Evolutionary conservation across 92 coral and sea anemone genomes (phyloP).

Genomic region (Palythoa caribaeorum): DNA sequence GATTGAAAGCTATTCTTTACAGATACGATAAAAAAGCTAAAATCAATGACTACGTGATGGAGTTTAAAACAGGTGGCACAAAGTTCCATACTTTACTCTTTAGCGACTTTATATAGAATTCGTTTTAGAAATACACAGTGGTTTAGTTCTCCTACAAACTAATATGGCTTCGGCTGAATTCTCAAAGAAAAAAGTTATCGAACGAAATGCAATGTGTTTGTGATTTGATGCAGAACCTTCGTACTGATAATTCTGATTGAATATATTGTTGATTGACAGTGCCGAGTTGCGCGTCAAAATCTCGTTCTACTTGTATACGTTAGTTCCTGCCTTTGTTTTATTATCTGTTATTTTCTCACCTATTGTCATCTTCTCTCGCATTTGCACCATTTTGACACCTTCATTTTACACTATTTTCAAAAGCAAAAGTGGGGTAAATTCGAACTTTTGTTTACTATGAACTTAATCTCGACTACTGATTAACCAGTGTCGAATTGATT

Average conservation of each 20-base stretch:
- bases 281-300: constrained; percentile 58
- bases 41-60: not conserved
- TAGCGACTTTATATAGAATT: too few species aligned
- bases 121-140: not conserved
- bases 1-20: not conserved
- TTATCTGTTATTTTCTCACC: constrained; percentile 82
- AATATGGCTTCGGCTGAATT: not conserved
- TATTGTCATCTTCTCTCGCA: constrained; percentile 86
- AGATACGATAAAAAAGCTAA: not conserved
- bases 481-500: constrained; percentile 49
- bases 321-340: constrained; percentile 76
- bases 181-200: not conserved
- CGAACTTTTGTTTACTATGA: constrained; percentile 79
- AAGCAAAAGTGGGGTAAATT: constrained; percentile 82
- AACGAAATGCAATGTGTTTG: not conserved
- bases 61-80: not conserved
- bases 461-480: constrained; percentile 51
- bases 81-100: not conserved
- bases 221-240: constrained; percentile 34
- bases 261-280: constrained; percentile 61
- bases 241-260: constrained; percentile 51
- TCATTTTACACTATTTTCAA: constrained; percentile 82
- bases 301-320: constrained; percentile 66
- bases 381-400: constrained; percentile 93
- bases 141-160: not conserved